Base-by-base conservation (phyloP, 2,888 invertebrate genomes). In the Rhynchonema sp. region DNA sequence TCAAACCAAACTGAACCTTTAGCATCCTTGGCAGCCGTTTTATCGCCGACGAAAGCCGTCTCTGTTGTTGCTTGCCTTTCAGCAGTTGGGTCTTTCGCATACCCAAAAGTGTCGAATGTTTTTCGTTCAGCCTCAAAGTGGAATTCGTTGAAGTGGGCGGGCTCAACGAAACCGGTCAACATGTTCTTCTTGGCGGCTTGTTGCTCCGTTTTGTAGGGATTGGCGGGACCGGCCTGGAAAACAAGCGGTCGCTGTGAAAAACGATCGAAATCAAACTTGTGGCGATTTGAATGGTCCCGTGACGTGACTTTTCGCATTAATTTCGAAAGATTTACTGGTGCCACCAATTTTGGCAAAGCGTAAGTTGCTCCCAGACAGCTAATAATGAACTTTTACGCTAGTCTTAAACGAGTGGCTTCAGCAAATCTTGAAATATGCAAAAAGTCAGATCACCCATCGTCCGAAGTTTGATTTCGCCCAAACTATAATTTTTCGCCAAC, bases 101-200 rank as follows among this genome's bases (percentile, higher is more conserved):
- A 91, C 1, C 56, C 69, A 53, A 69, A 64, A 22, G 69, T 70
- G 58, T 71, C 67, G 59, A 68, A 71, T 28, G 67, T 67, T n/a
- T 69, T 64, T 25, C 69, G 65, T 46, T 71, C 67, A 20, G 66
- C 63, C 30, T 71, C 67, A 57, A 71, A 71, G 57, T 69, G 70
- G 75, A 98, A 98, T 67, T 87, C 86, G 75, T 86, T 94, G 57
- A 98, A 83, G 74, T 94, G 89, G 0, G 94, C 91, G 64, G 85
- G 83, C 72, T 98, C 98, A 0, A 92, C 87, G 76, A 82, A 91
- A 1, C 98, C 98, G 0, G 94, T 84, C 20, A 96, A 77, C 68
- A 86, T 91, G 73, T 98, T 98, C 71, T 88, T 84, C 6, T 81
- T 79, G 0, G 92, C 86, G 64, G 80, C 82, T 78, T 89, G 85